These are phyloP conservation scores for Drosophila algonquin DNA, from an alignment of 2,888 invertebrate genomes.

Conservation along the genomic window DNA sequence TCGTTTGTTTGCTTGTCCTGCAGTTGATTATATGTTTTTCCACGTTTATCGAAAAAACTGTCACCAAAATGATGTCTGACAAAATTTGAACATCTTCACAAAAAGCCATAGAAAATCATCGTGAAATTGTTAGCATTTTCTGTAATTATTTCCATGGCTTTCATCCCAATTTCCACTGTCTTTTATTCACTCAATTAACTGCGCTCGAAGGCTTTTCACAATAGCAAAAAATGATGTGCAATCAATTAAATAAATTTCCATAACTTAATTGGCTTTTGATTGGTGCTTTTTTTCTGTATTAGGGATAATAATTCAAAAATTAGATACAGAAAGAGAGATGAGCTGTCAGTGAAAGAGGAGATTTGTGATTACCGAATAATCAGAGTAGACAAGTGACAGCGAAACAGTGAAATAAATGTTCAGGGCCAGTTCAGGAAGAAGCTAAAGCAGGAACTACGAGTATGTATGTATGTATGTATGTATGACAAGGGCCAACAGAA, in stretches of 20 bases:
- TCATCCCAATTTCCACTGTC: neutral
- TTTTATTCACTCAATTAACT: constrained; percentile 18
- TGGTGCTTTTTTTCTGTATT: neutral
- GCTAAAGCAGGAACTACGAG: neutral
- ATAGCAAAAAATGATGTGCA: neutral
- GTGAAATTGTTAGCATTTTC: constrained; percentile 10
- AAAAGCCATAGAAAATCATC: constrained; percentile 9
- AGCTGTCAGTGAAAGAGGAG: neutral
- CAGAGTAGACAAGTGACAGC: constrained; percentile 43
- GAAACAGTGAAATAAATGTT: constrained; percentile 38
- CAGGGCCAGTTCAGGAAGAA: constrained; percentile 15
- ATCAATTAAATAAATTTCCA: constrained; percentile 8
- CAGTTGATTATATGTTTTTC: neutral
- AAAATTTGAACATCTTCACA: neutral
- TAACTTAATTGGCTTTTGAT: neutral
- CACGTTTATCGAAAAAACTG: no score
- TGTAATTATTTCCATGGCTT: neutral
- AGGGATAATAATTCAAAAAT: constrained; percentile 10
- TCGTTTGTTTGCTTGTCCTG: constrained; percentile 1
- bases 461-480: no score
- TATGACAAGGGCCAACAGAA: neutral
- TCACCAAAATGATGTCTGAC: neutral
- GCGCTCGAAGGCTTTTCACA: neutral
- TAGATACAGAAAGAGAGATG: neutral
- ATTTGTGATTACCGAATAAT: constrained; percentile 40